Evolutionary conservation across 2,888 invertebrate genomes (phyloP).

Genomic region (Acronicta psi): DNA sequence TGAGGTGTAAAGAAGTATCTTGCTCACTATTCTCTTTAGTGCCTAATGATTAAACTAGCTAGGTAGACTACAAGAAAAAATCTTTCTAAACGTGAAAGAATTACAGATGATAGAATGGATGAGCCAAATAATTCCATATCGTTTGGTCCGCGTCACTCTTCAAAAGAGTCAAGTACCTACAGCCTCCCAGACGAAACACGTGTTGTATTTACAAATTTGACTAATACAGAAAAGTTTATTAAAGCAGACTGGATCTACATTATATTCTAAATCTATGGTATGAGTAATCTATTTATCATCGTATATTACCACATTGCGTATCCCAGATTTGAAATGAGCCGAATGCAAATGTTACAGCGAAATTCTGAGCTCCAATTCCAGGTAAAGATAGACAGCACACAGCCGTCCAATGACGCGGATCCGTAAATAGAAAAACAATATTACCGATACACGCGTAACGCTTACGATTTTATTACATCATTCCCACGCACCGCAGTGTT

Average conservation of each 20-base stretch:
- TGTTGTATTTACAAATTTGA: neutral
- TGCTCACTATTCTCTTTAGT: no score
- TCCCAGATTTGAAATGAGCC: constrained; percentile 4
- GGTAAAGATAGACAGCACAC: constrained; percentile 33
- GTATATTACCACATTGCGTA: constrained; percentile 10
- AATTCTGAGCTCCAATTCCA: constrained; percentile 23
- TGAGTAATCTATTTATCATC: constrained; percentile 9
- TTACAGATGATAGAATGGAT: no score
- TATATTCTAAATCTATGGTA: no score
- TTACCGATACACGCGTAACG: constrained; percentile 45
- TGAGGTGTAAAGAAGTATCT: no score
- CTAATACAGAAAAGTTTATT: constrained; percentile 2
- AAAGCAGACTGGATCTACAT: neutral
- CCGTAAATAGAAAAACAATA: constrained; percentile 44
- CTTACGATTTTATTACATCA: constrained; percentile 47
- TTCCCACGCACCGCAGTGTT: constrained; percentile 48
- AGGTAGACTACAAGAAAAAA: no score
- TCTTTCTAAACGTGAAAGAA: no score
- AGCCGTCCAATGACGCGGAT: constrained; percentile 28
- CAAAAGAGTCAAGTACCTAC: no score
- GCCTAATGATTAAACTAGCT: no score
- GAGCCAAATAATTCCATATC: no score
- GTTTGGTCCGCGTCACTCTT: no score
- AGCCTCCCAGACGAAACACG: no score
- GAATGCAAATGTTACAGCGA: constrained; percentile 13